Conservation (phyloP, 1,140 invertebrate species). For the Mya arenaria region DNA sequence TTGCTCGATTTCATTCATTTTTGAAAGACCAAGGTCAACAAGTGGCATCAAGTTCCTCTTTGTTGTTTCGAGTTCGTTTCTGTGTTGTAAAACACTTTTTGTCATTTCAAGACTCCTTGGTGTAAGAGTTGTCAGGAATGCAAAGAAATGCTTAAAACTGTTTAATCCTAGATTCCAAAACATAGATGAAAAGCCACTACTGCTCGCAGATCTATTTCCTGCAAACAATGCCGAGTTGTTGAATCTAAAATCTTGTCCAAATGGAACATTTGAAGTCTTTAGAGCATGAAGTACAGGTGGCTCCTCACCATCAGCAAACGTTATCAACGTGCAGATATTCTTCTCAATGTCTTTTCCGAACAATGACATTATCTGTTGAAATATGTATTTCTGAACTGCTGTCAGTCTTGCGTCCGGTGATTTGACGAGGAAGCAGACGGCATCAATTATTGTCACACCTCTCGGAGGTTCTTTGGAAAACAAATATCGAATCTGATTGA, state of each 20-base stretch:
- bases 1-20: background rate
- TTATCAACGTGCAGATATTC: slow-evolving; percentile 17
- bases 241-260: background rate
- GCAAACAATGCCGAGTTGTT: background rate
- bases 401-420: slow-evolving; percentile 21
- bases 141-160: background rate
- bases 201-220: background rate
- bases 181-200: background rate
- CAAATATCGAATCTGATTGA: slow-evolving; percentile 41
- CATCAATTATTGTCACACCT: slow-evolving; percentile 53
- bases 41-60: background rate
- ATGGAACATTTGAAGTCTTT: background rate
- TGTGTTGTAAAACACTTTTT: background rate
- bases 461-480: slow-evolving; percentile 2
- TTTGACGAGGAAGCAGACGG: slow-evolving; percentile 30
- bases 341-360: slow-evolving; percentile 31
- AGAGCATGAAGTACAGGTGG: background rate
- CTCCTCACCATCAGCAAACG: slow-evolving; percentile 18
- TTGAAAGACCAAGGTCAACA: background rate
- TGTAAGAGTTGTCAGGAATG: background rate
- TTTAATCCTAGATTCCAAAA: slow-evolving; percentile 4
- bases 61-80: background rate
- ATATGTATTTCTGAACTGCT: slow-evolving; percentile 19
- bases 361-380: slow-evolving; percentile 24
- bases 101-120: background rate